Conservation (phyloP, 2,888 invertebrate species). For the Cryptus armator region DNA sequence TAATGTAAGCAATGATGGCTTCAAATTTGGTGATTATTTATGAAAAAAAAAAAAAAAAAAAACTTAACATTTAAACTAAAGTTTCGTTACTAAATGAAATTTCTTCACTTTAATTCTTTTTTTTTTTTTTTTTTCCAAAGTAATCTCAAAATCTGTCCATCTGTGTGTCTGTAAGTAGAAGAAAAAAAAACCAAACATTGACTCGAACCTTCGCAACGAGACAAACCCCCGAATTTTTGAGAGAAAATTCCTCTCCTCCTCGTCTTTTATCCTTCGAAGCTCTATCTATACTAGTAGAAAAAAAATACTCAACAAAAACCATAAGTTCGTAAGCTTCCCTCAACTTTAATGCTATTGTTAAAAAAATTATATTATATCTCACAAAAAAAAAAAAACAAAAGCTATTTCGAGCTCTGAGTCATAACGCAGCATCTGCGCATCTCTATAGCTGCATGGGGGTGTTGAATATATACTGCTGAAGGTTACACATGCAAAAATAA, state of each 20-base stretch:
- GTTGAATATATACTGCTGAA: constrained; percentile 3
- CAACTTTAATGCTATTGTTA: constrained; percentile 1
- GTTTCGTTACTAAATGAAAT: background rate
- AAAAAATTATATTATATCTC: constrained; percentile 2
- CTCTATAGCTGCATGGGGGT: constrained; percentile 32
- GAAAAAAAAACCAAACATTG: background rate
- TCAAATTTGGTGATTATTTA: background rate
- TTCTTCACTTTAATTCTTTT: background rate
- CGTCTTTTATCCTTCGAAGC: constrained; percentile 52
- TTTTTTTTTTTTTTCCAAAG: background rate
- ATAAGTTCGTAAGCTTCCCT: background rate
- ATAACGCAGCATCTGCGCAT: constrained; percentile 26
- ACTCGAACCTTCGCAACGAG: constrained; percentile 23
- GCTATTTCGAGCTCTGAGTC: constrained; percentile 22
- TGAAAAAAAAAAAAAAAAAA: background rate
- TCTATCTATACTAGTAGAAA: background rate
- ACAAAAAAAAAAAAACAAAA: background rate
- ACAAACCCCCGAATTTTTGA: background rate
- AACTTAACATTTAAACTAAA: background rate
- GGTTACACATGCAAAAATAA: background rate
- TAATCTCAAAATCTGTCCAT: background rate
- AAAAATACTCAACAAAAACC: background rate
- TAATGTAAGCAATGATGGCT: constrained; percentile 8
- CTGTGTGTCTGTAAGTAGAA: background rate
- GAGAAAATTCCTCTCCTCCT: constrained; percentile 25